phyloP scores from a whole-genome alignment of 2,797 vertebrate species.

The Megalops cyprinoides region DNA sequence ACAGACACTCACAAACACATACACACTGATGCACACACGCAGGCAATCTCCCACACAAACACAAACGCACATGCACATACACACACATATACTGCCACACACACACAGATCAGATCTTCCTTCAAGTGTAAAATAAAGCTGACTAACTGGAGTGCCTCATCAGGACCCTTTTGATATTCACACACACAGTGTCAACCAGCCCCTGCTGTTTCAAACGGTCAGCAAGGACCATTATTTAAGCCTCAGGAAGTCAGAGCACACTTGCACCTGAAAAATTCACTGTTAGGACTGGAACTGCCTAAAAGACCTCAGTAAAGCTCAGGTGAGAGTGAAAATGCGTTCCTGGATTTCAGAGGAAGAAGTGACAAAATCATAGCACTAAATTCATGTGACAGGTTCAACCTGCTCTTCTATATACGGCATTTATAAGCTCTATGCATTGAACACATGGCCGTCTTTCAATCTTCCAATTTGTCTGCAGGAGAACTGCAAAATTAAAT shows the following conservation, averaged over 20 bases:
- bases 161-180: slow-evolving; percentile 8
- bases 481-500: slow-evolving; percentile 40
- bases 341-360: background rate
- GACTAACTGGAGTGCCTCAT: slow-evolving; percentile 41
- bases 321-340: background rate
- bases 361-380: background rate
- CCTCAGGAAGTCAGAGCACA: background rate
- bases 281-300: background rate
- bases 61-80: background rate
- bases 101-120: background rate
- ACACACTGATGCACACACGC: slow-evolving; percentile 41
- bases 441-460: no score
- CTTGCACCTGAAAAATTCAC: background rate
- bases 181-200: no score
- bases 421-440: no score
- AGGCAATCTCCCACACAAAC: background rate
- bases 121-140: slow-evolving; percentile 48
- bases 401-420: no score
- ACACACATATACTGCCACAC: slow-evolving; percentile 23
- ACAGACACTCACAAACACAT: slow-evolving; percentile 37
- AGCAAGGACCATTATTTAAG: background rate
- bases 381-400: no score
- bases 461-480: slow-evolving; percentile 32
- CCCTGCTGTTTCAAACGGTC: background rate
- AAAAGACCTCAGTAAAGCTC: background rate